Evolutionary conservation across 2,113 vertebrate genomes (phyloP).

Genomic region (Antigone vipio): DNA sequence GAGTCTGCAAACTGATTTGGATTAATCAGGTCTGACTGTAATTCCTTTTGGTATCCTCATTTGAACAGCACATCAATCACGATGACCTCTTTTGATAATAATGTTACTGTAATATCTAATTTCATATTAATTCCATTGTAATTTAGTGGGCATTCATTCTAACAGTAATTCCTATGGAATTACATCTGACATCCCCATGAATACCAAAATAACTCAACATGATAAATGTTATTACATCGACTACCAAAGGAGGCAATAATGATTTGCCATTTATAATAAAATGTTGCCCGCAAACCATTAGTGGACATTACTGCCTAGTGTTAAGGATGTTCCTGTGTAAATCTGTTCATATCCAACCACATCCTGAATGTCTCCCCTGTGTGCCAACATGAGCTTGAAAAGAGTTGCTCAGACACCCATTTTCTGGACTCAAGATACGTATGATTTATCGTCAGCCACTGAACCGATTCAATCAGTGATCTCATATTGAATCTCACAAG

Average conservation of each 20-base stretch:
- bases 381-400: neutral
- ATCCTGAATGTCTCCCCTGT: neutral
- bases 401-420: neutral
- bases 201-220: conserved; percentile 62
- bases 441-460: neutral
- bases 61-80: conserved; percentile 71
- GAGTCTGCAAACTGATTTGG: conserved; percentile 57
- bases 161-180: conserved; percentile 67
- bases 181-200: conserved; percentile 57
- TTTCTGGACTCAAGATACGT: neutral
- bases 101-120: conserved; percentile 73
- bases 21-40: conserved; percentile 67
- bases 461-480: neutral
- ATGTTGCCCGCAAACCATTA: conserved; percentile 21
- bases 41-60: conserved; percentile 70
- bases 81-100: conserved; percentile 73
- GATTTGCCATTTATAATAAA: conserved; percentile 56
- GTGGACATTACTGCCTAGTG: neutral
- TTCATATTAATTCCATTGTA: conserved; percentile 75
- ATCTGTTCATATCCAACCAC: neutral
- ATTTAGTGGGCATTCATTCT: conserved; percentile 70
- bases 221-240: conserved; percentile 56
- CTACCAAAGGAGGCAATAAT: conserved; percentile 50
- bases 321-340: conserved; percentile 19
- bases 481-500: neutral